phyloP scores from a whole-genome alignment of 2,797 vertebrate genomes.

The Zalophus californianus region DNA sequence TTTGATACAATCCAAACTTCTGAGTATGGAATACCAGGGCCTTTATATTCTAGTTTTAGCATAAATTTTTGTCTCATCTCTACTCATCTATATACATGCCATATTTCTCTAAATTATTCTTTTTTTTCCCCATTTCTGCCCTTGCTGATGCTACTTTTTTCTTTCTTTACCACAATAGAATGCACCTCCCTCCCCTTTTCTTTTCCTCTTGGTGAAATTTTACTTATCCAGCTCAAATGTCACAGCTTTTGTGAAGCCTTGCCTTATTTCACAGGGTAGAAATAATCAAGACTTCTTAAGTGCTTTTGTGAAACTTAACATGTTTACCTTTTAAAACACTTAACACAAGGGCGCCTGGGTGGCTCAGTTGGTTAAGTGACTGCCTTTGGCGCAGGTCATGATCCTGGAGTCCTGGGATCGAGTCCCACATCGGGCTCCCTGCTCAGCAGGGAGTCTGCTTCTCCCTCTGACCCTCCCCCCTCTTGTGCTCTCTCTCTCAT shows the following conservation, averaged over 20 bases:
- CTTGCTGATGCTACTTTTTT: not conserved
- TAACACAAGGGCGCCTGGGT: not conserved
- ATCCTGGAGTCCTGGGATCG: too few relatives aligned
- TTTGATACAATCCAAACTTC: not conserved
- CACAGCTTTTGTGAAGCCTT: not conserved
- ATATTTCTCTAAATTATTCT: slow-evolving; percentile 42
- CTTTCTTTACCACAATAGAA: not conserved
- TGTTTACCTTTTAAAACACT: not conserved
- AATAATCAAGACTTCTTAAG: slow-evolving; percentile 9
- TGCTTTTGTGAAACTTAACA: slow-evolving; percentile 19
- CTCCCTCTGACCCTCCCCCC: too few relatives aligned
- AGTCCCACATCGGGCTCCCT: too few relatives aligned
- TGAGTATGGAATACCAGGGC: not conserved
- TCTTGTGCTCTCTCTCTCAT: too few relatives aligned
- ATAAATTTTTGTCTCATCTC: not conserved
- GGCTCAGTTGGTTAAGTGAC: too few relatives aligned
- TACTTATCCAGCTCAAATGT: slow-evolving; percentile 42
- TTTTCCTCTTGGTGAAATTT: slow-evolving; percentile 41
- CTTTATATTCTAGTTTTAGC: not conserved
- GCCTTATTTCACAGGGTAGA: slow-evolving; percentile 50
- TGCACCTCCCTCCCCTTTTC: not conserved
- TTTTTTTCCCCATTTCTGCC: not conserved
- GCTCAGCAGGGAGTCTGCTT: too few relatives aligned
- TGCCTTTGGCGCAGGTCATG: too few relatives aligned
- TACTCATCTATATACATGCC: not conserved